Evolutionary conservation across 2,888 invertebrate species (phyloP).

Genomic region (Apomyelois bistriatella): DNA sequence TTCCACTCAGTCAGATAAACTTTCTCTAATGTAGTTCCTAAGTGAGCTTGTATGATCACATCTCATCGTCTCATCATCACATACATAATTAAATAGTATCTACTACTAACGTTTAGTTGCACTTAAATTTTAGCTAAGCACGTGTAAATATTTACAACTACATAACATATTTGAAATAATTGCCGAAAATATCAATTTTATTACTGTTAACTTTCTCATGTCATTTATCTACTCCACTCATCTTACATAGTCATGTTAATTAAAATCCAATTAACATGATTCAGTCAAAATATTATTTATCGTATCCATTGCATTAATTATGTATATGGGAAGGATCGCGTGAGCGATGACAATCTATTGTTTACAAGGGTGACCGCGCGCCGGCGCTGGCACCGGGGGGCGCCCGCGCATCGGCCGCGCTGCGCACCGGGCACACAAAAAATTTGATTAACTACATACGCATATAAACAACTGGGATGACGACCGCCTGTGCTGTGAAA

Average conservation of each 20-base stretch:
- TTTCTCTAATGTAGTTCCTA: too few relatives aligned
- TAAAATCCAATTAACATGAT: conserved; percentile 7
- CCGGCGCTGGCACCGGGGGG: not conserved
- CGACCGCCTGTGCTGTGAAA: not conserved
- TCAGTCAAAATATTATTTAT: not conserved
- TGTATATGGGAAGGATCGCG: not conserved
- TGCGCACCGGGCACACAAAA: not conserved
- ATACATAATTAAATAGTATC: too few relatives aligned
- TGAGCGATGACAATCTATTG: conserved; percentile 5
- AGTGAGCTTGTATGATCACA: too few relatives aligned
- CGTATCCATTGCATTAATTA: conserved; percentile 2
- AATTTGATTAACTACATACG: not conserved
- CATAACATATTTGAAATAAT: too few relatives aligned
- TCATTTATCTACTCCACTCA: not conserved
- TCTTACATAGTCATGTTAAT: not conserved
- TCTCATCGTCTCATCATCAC: too few relatives aligned
- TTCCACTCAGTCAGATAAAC: too few relatives aligned
- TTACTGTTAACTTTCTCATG: not conserved
- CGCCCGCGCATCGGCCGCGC: not conserved
- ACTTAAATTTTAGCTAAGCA: too few relatives aligned
- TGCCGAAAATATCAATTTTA: too few relatives aligned
- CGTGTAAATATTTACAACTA: too few relatives aligned
- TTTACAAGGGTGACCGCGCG: not conserved
- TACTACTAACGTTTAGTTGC: too few relatives aligned
- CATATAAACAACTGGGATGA: not conserved